Evolutionary conservation across 2,113 vertebrate genomes (phyloP).

Genomic region (Zosterops borbonicus): DNA sequence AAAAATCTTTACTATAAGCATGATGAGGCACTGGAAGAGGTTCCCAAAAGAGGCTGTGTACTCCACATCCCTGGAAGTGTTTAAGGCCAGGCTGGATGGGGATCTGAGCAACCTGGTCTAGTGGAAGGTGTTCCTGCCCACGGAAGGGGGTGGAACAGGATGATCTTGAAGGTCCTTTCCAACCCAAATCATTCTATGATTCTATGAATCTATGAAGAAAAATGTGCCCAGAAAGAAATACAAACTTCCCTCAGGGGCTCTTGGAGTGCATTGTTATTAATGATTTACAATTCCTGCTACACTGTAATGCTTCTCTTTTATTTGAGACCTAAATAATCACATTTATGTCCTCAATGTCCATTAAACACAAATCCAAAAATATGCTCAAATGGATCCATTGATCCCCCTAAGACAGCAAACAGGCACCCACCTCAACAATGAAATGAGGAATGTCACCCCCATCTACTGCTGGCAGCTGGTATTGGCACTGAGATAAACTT

Average conservation of each 20-base stretch:
- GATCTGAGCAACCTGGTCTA: neutral
- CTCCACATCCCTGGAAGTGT: neutral
- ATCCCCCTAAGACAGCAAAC: neutral
- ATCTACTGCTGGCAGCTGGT: neutral
- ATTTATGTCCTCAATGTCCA: neutral
- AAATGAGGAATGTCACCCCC: neutral
- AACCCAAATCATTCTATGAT: neutral
- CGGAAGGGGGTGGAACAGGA: neutral
- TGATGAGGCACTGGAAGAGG: neutral
- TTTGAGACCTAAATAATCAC: neutral
- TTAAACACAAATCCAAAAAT: neutral
- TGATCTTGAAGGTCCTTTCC: neutral
- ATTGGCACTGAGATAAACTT: neutral
- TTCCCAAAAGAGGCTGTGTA: neutral
- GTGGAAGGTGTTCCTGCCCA: neutral
- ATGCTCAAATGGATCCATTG: neutral
- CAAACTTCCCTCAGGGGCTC: neutral
- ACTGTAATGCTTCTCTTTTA: neutral
- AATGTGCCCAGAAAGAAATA: neutral
- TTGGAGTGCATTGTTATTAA: neutral
- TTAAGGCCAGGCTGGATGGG: fast-evolving
- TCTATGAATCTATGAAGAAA: neutral
- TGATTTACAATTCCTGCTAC: neutral
- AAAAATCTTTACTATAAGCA: neutral
- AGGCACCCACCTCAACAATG: neutral